Evolutionary conservation across 2,797 vertebrate genomes (phyloP).

Genomic region (Sebastiscus albofasciatus): DNA sequence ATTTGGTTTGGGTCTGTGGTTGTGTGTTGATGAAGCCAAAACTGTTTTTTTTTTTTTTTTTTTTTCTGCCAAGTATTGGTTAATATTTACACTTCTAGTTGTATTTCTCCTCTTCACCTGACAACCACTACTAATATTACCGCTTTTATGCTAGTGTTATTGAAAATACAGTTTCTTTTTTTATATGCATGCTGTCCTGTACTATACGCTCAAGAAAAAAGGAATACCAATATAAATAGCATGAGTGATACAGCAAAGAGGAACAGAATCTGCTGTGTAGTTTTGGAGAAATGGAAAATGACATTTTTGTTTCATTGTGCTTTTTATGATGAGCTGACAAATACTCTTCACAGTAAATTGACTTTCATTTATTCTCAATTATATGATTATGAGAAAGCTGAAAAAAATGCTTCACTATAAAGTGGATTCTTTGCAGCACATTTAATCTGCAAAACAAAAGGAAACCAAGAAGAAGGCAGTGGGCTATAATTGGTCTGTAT

Average conservation of each 20-base stretch:
- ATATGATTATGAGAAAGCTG: slow-evolving; percentile 7
- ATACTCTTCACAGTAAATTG: slow-evolving; percentile 27
- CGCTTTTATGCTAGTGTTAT: background rate
- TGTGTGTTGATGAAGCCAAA: too few relatives aligned
- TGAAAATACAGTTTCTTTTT: background rate
- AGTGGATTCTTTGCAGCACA: slow-evolving; percentile 1
- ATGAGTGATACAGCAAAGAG: background rate
- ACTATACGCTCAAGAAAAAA: background rate
- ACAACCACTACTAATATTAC: background rate
- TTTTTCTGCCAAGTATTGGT: too few relatives aligned
- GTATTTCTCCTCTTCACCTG: background rate
- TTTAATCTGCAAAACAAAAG: slow-evolving; percentile 16
- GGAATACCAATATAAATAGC: background rate
- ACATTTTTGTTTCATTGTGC: background rate
- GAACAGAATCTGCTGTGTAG: background rate
- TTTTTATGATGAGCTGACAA: slow-evolving; percentile 32
- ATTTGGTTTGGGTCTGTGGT: too few relatives aligned
- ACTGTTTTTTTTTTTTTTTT: too few relatives aligned
- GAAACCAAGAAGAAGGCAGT: background rate
- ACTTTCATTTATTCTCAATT: slow-evolving; percentile 39
- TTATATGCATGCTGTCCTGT: background rate
- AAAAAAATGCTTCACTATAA: background rate
- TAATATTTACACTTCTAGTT: background rate
- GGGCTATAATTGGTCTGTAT: background rate
- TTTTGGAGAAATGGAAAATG: background rate